A percentile compares a stretch with the other conserved stretches of the same genome.
Conservation (phyloP, 2,113 vertebrate species). For the Psophia crepitans region DNA sequence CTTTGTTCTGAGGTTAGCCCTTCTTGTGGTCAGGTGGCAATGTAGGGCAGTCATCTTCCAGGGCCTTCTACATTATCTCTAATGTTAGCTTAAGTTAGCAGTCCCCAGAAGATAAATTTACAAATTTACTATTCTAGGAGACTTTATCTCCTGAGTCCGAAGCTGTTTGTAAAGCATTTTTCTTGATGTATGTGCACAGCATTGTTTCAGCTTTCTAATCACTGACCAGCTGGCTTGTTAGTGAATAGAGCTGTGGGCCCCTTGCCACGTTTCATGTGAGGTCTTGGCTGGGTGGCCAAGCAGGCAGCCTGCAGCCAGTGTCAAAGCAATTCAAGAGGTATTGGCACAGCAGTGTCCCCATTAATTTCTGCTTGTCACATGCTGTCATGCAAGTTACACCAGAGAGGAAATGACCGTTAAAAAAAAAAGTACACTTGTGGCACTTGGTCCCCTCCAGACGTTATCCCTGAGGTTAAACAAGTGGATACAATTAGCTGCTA, state of each 20-base stretch:
- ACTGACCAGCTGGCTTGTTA: conserved; percentile 94
- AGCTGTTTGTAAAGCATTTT: conserved; percentile 73
- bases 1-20: conserved; percentile 6
- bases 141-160: conserved; percentile 54
- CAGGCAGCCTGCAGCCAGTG: conserved; percentile 83
- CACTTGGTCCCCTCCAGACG: conserved; percentile 77
- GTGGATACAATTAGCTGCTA: conserved; percentile 79
- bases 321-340: conserved; percentile 79
- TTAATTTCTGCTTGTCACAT: conserved; percentile 86
- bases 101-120: conserved; percentile 27
- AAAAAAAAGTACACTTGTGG: conserved; percentile 73
- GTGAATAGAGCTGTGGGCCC: conserved; percentile 91
- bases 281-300: conserved; percentile 90
- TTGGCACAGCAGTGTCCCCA: conserved; percentile 82
- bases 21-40: neutral
- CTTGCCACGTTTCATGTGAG: conserved; percentile 96
- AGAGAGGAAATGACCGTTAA: conserved; percentile 87
- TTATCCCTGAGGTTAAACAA: conserved; percentile 79
- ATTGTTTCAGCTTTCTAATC: conserved; percentile 90
- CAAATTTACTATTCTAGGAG: conserved; percentile 36
- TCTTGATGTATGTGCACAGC: conserved; percentile 82
- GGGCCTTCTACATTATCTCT: neutral
- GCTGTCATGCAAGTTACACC: conserved; percentile 86
- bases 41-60: neutral
- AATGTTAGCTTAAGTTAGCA: neutral